phyloP scores from a whole-genome alignment of 2,113 vertebrate species.

The Cariama cristata region DNA sequence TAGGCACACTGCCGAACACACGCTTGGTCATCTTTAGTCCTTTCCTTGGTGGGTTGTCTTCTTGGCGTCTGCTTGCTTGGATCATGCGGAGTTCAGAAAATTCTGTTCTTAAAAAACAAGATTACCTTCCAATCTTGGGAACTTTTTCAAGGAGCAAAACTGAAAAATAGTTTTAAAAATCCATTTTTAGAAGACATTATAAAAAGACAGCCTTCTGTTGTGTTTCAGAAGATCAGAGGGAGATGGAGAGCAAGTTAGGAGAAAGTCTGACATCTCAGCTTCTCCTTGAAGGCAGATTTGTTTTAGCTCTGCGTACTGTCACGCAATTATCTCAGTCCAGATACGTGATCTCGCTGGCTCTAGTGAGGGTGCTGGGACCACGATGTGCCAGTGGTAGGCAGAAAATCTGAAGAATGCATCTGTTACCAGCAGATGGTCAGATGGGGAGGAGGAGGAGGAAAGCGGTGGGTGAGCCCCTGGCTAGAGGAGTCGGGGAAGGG shows the following conservation, averaged over 20 bases:
- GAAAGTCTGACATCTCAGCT: neutral
- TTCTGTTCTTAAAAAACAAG: neutral
- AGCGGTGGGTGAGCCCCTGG: neutral
- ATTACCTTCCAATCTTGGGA: neutral
- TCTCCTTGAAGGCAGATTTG: conserved; percentile 1
- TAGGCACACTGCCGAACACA: neutral
- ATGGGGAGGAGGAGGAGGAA: neutral
- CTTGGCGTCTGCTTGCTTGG: neutral
- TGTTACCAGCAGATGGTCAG: neutral
- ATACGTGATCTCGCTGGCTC: neutral
- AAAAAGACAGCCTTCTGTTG: neutral
- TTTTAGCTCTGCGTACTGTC: neutral
- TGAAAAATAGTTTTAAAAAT: neutral
- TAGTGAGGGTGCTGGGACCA: accelerated
- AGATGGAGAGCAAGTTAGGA: neutral
- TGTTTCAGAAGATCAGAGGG: conserved; percentile 1
- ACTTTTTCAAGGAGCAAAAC: neutral
- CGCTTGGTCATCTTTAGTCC: neutral
- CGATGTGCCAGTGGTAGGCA: neutral
- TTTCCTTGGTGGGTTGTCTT: neutral
- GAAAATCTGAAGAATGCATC: conserved; percentile 4
- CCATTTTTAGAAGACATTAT: neutral
- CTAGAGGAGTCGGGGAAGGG: neutral
- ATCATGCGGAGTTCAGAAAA: neutral
- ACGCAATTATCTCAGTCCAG: neutral